Conservation (phyloP, 2,888 invertebrate genomes). For the Parapristionchus giblindavisi region DNA sequence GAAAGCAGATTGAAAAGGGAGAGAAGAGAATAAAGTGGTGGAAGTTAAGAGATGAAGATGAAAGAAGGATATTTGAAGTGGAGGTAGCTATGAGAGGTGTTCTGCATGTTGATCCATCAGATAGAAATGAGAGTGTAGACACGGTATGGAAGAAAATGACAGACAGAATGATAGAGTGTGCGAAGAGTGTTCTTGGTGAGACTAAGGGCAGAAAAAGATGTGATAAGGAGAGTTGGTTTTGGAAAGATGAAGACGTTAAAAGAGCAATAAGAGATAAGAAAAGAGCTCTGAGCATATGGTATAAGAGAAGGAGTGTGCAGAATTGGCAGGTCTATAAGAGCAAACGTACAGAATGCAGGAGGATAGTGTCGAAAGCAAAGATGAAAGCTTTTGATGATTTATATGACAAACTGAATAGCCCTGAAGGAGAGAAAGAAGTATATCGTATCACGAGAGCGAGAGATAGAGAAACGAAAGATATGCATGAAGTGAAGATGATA, state of each 20-base stretch:
- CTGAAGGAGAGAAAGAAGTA: not conserved
- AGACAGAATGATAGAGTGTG: not conserved
- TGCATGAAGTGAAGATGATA: not conserved
- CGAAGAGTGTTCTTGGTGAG: not conserved
- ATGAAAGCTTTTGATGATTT: not conserved
- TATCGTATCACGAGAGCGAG: not conserved
- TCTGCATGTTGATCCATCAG: not conserved
- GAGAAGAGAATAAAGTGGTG: constrained; percentile 6
- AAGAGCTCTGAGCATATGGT: not conserved
- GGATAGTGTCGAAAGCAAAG: not conserved
- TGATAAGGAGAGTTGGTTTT: constrained; percentile 4
- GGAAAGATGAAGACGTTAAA: not conserved
- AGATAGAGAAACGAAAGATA: not conserved
- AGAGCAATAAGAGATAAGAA: not conserved
- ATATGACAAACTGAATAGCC: not conserved
- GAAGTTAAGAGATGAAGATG: not conserved
- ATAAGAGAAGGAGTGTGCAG: not conserved
- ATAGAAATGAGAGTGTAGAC: not conserved
- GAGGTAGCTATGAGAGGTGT: not conserved
- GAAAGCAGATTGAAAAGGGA: not conserved
- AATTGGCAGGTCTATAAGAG: not conserved
- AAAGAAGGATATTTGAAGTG: not conserved
- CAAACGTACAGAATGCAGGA: not conserved
- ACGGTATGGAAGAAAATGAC: not conserved
- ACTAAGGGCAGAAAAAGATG: not conserved